These are phyloP conservation scores for Novumbra hubbsi DNA, from an alignment of 2,797 vertebrate genomes.

Conservation along the genomic window DNA sequence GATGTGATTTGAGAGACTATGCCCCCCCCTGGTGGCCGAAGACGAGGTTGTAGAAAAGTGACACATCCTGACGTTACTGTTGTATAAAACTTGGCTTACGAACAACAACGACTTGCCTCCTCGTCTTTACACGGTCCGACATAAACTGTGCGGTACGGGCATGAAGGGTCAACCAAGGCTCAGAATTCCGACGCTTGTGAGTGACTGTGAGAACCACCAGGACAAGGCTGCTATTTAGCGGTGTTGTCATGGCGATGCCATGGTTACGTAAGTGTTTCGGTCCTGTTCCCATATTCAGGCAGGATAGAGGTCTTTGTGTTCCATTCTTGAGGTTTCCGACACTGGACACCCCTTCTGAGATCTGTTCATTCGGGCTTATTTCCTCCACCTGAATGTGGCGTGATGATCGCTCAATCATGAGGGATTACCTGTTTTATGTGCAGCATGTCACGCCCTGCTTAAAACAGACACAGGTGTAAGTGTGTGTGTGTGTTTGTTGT, in stretches of 20 bases:
- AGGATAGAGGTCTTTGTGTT: conserved; percentile 46
- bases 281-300: conserved; percentile 32
- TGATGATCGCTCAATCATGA: background rate
- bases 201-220: conserved; percentile 13
- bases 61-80: background rate
- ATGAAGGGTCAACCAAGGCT: conserved; percentile 24
- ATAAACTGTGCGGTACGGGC: background rate
- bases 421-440: background rate
- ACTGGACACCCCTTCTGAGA: conserved; percentile 31
- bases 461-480: background rate
- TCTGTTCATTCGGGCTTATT: conserved; percentile 12
- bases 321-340: conserved; percentile 15
- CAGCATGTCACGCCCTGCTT: background rate
- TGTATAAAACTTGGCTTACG: background rate
- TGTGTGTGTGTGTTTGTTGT: conserved; percentile 8
- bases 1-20: background rate
- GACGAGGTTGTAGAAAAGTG: conserved; percentile 4
- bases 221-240: conserved; percentile 28
- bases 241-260: conserved; percentile 44
- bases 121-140: background rate
- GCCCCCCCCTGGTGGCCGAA: conserved; percentile 44
- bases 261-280: conserved; percentile 48
- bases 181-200: conserved; percentile 20
- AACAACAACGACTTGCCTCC: background rate
- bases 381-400: conserved; percentile 23